Base-by-base conservation (phyloP, 2,888 invertebrate genomes). In the Tiliacea aurago region DNA sequence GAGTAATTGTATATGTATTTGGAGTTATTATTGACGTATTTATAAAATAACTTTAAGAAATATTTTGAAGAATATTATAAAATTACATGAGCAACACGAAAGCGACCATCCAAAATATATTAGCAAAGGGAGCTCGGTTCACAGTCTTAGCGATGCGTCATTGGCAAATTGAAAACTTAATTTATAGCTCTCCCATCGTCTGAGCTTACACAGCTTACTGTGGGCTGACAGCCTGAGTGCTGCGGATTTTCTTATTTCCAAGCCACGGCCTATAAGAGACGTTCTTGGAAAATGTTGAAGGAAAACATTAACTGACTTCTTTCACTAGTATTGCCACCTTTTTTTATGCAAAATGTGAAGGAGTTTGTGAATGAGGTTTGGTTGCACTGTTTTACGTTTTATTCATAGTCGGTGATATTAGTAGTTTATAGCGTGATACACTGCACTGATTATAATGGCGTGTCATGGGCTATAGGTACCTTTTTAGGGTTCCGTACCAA, bases 151-250 rank as follows among this genome's bases (percentile, higher is more conserved):
- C 91, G 90, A 91, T 91, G 90, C 91, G 93, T 93, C 93, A 94
- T 93, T 93, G 93, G 93, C 89, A 93, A 94, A 93, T 93, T 93
- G 94, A 92, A 93, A 93, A 93, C 90, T 90, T 92, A 93, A 93
- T 94, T 94, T 93, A 94, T 92, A 88, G 91, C 88, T 88, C 90
- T 91, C 88, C 87, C 89, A 90, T 89, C 90, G 90, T 88, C 87
- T 90, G 91, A 91, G 93, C 92, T 92, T 92, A 92, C 88, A 87
- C 89, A 91, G 92, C 91, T 91, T 92, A 91, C 91, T 86, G 86
- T 84, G 56, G 84, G 86, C 86, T 90, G 93, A 91, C 93, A 92
- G 86, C 84, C 86, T 80, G 84, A 90, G 89, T 89, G 88, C 88
- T 87, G 84, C 68, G 88, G 90, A 91, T 91, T 91, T 91, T 89